These are phyloP conservation scores for Hystrix cristata DNA, from an alignment of 2,113 vertebrate species.

Conservation along the genomic window DNA sequence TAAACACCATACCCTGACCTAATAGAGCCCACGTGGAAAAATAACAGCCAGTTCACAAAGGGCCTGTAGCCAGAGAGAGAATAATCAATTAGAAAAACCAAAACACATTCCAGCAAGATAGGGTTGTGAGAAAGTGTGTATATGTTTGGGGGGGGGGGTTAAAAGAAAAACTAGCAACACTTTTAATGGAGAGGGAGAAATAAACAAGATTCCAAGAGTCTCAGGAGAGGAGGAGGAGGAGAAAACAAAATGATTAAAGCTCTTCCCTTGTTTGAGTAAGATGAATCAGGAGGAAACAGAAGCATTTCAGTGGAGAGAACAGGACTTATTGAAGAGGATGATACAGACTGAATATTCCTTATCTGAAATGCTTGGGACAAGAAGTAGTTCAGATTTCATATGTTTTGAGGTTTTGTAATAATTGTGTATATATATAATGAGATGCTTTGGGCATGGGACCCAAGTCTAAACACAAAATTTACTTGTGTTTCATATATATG, in stretches of 20 bases:
- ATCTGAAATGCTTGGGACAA: background rate
- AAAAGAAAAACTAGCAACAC: background rate
- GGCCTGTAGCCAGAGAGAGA: background rate
- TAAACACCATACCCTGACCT: background rate
- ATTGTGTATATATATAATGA: background rate
- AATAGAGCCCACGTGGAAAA: background rate
- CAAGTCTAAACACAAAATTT: background rate
- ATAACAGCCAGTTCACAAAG: background rate
- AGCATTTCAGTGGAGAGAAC: background rate
- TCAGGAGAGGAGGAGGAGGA: background rate
- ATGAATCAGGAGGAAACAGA: background rate
- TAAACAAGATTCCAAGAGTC: background rate
- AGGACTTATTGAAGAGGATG: background rate
- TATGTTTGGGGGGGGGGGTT: accelerated
- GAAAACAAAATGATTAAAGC: background rate
- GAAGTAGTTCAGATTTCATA: background rate
- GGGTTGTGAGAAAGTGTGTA: background rate
- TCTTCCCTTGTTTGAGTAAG: background rate
- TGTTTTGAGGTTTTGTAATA: background rate
- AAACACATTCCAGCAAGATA: background rate
- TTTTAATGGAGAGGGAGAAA: background rate
- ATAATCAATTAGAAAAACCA: background rate
- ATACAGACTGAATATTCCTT: background rate
- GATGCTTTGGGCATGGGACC: background rate
- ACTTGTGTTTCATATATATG: background rate